phyloP scores from a whole-genome alignment of 2,113 vertebrate genomes.

The Oxyura jamaicensis region DNA sequence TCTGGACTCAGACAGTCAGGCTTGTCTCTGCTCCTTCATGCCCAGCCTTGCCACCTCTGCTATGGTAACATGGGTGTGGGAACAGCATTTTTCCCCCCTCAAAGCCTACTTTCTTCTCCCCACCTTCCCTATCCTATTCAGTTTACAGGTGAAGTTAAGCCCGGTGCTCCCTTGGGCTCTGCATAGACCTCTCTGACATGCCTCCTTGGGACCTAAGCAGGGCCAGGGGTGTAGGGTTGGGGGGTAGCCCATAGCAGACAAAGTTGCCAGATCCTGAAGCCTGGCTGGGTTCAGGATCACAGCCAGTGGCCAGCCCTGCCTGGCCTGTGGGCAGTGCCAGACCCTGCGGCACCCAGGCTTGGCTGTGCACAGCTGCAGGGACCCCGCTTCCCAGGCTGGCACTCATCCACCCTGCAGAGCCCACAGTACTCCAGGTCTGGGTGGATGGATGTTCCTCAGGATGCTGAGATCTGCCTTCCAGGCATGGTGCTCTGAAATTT shows the following conservation, averaged over 20 bases:
- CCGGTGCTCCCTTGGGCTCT: too few species aligned
- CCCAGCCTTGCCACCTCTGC: background rate
- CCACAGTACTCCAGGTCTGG: background rate
- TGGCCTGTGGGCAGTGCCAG: background rate
- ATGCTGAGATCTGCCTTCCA: background rate
- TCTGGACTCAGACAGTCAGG: background rate
- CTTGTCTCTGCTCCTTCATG: background rate
- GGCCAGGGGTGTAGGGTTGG: fast-evolving
- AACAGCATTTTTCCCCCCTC: background rate
- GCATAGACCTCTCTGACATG: background rate
- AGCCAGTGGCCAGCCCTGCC: background rate
- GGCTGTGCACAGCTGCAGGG: fast-evolving
- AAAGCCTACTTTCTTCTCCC: background rate
- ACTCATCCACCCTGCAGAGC: background rate
- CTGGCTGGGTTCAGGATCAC: background rate
- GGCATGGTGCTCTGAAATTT: fast-evolving
- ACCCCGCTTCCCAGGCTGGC: fast-evolving
- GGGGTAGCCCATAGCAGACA: fast-evolving
- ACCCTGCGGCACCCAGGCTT: too few species aligned
- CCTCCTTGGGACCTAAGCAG: fast-evolving
- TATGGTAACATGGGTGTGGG: fast-evolving
- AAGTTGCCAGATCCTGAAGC: fast-evolving
- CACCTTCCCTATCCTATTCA: fast-evolving
- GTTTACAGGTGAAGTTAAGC: background rate
- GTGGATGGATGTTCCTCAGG: background rate